Evolutionary conservation across 2,888 invertebrate species (phyloP).

Genomic region (Eudemis profundana): DNA sequence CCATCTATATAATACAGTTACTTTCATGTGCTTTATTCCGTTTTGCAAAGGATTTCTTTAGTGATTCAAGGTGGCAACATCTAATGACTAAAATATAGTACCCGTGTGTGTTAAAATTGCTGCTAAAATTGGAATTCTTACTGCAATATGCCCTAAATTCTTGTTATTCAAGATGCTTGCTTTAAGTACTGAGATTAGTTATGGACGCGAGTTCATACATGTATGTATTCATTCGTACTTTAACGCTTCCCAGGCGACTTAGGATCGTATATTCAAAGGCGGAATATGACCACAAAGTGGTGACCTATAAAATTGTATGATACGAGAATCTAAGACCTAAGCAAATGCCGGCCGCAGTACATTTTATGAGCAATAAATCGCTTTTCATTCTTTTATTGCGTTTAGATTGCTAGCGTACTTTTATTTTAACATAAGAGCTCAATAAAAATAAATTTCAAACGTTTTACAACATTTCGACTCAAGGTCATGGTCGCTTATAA

Average conservation of each 20-base stretch:
- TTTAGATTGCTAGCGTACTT: constrained; percentile 7
- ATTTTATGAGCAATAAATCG: constrained; percentile 31
- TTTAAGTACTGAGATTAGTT: background rate
- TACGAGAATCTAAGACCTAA: constrained; percentile 24
- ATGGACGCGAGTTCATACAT: too few species aligned
- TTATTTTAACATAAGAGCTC: background rate
- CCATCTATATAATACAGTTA: too few species aligned
- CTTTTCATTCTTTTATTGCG: constrained; percentile 18
- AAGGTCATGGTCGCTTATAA: too few species aligned
- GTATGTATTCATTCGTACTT: background rate
- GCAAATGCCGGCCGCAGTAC: constrained; percentile 5
- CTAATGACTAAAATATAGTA: too few species aligned
- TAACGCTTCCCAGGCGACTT: background rate
- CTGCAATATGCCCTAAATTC: background rate
- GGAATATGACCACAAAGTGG: constrained; percentile 19
- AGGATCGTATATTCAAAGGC: constrained; percentile 3
- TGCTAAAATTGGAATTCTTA: background rate
- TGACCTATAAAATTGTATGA: constrained; percentile 24
- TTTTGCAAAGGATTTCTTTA: too few species aligned
- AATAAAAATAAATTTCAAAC: background rate
- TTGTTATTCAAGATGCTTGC: background rate
- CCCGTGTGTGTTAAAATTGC: too few species aligned
- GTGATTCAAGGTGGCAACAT: too few species aligned
- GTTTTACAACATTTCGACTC: background rate
- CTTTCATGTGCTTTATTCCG: too few species aligned